A percentile compares a stretch with the other conserved stretches of the same genome.
Evolutionary conservation across 2,113 vertebrate species (phyloP).

Genomic region (Thunnus thynnus): DNA sequence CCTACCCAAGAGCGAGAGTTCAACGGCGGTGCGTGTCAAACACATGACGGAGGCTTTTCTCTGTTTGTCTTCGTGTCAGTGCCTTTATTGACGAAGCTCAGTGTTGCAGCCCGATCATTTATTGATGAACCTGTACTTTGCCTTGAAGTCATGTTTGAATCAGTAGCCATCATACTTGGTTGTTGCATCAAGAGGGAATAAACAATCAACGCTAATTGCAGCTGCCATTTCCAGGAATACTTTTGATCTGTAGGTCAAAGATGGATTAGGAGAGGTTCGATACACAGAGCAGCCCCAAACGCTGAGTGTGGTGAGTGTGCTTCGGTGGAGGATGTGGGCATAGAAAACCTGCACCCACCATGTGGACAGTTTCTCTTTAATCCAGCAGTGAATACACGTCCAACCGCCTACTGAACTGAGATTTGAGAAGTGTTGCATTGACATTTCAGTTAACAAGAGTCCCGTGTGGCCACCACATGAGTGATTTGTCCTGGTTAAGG

Average conservation of each 20-base stretch:
- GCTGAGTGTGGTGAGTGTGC: neutral
- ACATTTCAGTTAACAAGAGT: neutral
- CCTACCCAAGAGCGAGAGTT: slow-evolving; percentile 25
- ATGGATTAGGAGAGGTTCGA: slow-evolving; percentile 49
- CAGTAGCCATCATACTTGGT: slow-evolving; percentile 6
- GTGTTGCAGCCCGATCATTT: slow-evolving; percentile 22
- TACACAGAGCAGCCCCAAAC: neutral
- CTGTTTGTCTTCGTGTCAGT: slow-evolving; percentile 6
- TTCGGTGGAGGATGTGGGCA: neutral
- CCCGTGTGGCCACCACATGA: no score
- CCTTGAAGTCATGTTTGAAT: slow-evolving; percentile 53
- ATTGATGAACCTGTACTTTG: slow-evolving; percentile 47
- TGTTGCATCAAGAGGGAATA: slow-evolving; percentile 23
- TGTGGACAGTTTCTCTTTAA: slow-evolving; percentile 2
- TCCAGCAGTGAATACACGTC: slow-evolving; percentile 5
- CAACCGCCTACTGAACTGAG: neutral
- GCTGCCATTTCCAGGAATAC: slow-evolving; percentile 48
- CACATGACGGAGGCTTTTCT: neutral
- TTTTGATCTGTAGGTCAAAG: slow-evolving; percentile 59
- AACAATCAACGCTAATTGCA: slow-evolving; percentile 30
- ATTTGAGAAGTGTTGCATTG: neutral
- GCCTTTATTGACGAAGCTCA: slow-evolving; percentile 63
- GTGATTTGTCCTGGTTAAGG: neutral
- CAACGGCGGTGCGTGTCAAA: neutral
- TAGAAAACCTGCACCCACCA: neutral